Base-by-base conservation (phyloP, 64 coral and sea anemone species). In the Montipora capricornis region DNA sequence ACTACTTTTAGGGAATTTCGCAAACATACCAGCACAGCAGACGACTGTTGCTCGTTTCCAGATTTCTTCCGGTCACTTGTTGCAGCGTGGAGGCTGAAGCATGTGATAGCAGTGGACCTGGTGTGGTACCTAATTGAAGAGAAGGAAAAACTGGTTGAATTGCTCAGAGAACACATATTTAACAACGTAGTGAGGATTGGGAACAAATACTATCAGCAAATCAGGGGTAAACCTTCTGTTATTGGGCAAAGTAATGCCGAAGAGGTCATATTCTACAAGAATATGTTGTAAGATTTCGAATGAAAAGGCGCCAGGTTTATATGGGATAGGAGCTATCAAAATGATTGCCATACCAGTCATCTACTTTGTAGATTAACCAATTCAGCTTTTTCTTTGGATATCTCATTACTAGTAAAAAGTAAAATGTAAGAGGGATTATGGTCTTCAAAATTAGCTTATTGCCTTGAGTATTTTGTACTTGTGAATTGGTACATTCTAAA, bases 151-250 rank as follows among this genome's bases (percentile, higher is more conserved):
- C 44, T 98, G 9, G 5, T 98, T 12, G 20, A 85, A 2, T 44
- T 85, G 6, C 50, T 98, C 13, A 77, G 47, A 29, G 58, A 94
- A 68, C 97, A 98, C 26, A 87, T 98, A 44, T 88, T 91, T 19
- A 74, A 62, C n/a, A 93, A 88, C 24, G 68, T 96, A 16, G 97
- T 98, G 12, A 94, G 78, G 57, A 84, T 98, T 73, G 91, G 91
- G 4, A 93, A 92, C 29, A 93, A 92, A 16, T 91, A 84, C 64
- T 98, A 94, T 75, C 81, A 69, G 14, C 95, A 98, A 81, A 89
- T 57, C 15, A 78, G 73, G 78, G 97, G 97, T 98, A 68, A 45
- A 6, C 45, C 5, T 4, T 84, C 29, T 67, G 13, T 47, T 48
- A 16, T 5, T 13, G 19, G 44, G 1, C 15, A 24, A 26, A 86